phyloP scores from a whole-genome alignment of 2,888 invertebrate species.

The Drosophila maculinotata region DNA sequence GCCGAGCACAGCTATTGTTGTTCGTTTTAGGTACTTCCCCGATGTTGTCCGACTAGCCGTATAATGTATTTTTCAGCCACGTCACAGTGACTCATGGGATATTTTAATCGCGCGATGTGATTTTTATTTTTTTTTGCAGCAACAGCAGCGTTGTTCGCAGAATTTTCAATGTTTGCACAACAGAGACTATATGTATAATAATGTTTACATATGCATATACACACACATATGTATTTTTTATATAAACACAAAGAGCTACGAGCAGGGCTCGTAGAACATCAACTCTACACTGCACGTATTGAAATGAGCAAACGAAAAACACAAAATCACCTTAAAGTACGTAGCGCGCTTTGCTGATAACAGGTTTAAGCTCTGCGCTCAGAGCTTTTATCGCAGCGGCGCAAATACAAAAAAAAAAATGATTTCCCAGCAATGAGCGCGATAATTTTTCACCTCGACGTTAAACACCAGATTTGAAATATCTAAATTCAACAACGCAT shows the following conservation, averaged over 20 bases:
- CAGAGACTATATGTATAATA: too few species aligned
- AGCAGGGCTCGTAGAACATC: constrained; percentile 27
- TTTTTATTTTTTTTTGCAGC: constrained; percentile 48
- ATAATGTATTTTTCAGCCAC: constrained; percentile 59
- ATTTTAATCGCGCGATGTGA: constrained; percentile 63
- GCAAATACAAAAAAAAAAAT: neutral
- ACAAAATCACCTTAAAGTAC: constrained; percentile 17
- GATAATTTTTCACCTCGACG: constrained; percentile 27
- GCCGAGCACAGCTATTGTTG: constrained; percentile 29
- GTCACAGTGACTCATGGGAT: constrained; percentile 75
- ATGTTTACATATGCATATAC: constrained; percentile 18
- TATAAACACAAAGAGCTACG: neutral
- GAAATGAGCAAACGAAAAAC: constrained; percentile 50
- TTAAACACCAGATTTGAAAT: constrained; percentile 29
- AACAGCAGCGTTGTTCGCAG: constrained; percentile 28
- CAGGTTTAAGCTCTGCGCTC: constrained; percentile 63
- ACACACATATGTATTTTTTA: constrained; percentile 11
- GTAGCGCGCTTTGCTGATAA: constrained; percentile 54
- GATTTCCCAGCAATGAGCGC: constrained; percentile 1
- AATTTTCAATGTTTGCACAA: constrained; percentile 62
- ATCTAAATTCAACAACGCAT: constrained; percentile 20
- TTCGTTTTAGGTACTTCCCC: constrained; percentile 73
- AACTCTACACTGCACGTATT: constrained; percentile 40
- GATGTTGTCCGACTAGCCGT: constrained; percentile 50
- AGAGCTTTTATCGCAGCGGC: constrained; percentile 43